These are phyloP conservation scores for Rhineura floridana DNA, from an alignment of 2,113 vertebrate genomes.

Conservation along the genomic window DNA sequence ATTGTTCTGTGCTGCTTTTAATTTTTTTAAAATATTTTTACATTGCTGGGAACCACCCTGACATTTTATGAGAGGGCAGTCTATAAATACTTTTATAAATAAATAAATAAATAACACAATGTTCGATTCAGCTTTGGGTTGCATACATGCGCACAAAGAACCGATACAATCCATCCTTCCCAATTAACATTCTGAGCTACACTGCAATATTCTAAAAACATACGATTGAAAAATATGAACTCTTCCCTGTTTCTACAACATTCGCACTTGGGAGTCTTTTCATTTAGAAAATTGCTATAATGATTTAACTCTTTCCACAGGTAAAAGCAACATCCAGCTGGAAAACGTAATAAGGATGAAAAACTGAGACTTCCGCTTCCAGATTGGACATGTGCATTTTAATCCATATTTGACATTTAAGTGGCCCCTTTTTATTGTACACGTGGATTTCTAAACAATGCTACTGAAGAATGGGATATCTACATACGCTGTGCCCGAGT, in stretches of 20 bases:
- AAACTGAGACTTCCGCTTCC: not conserved
- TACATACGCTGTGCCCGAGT: not conserved
- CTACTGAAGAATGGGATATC: not conserved
- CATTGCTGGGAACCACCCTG: too few species aligned
- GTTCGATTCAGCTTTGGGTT: not conserved
- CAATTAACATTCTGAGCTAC: not conserved
- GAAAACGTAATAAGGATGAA: not conserved
- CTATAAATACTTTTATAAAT: too few species aligned
- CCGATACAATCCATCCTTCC: not conserved
- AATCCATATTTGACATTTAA: not conserved
- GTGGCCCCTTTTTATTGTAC: not conserved
- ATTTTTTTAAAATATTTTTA: too few species aligned
- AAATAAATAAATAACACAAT: not conserved
- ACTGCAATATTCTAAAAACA: conserved; percentile 15
- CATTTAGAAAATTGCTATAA: not conserved
- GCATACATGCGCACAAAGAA: not conserved
- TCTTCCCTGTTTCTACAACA: not conserved
- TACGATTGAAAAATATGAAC: not conserved
- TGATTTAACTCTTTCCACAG: not conserved
- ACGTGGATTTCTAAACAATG: not conserved
- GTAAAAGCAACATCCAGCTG: not conserved
- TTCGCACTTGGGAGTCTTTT: not conserved
- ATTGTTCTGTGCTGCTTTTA: too few species aligned
- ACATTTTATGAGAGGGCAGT: too few species aligned
- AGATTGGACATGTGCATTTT: not conserved